A percentile compares a stretch with the other conserved stretches of the same genome.
These are phyloP conservation scores for Laterallus jamaicensis DNA, from an alignment of 2,113 vertebrate genomes.

Conservation along the genomic window DNA sequence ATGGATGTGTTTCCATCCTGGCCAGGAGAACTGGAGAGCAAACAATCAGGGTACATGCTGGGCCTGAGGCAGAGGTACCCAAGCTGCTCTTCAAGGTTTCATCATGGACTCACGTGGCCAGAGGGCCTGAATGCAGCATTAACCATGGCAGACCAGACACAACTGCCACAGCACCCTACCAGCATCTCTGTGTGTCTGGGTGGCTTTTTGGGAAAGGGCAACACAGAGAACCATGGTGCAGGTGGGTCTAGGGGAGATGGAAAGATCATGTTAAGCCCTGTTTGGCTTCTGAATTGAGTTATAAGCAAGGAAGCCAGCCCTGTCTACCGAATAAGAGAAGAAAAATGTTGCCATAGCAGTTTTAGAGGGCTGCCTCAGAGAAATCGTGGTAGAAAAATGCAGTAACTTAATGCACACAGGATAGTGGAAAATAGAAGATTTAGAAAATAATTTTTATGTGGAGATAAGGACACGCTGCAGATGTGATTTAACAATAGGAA, in stretches of 20 bases:
- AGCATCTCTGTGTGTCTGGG: rapidly evolving
- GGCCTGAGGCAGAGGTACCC: neutral
- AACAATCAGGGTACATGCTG: rapidly evolving
- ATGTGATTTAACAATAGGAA: neutral
- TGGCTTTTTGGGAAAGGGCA: neutral
- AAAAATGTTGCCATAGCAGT: neutral
- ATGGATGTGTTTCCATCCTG: neutral
- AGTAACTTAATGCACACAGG: neutral
- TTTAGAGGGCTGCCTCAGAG: neutral
- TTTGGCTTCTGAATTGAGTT: neutral
- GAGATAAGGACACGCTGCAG: neutral
- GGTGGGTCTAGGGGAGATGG: neutral
- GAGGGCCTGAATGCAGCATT: neutral
- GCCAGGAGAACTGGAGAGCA: neutral
- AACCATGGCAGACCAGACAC: neutral
- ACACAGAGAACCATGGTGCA: neutral
- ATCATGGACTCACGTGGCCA: neutral
- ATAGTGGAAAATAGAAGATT: neutral
- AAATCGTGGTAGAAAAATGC: neutral
- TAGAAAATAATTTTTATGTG: neutral
- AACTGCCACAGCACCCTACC: neutral
- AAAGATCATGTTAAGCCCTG: neutral
- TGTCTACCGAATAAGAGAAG: neutral
- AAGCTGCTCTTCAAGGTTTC: neutral
- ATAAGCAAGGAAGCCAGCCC: neutral